Base-by-base conservation (phyloP, 2,888 invertebrate genomes). In the Platycheirus rosarum region DNA sequence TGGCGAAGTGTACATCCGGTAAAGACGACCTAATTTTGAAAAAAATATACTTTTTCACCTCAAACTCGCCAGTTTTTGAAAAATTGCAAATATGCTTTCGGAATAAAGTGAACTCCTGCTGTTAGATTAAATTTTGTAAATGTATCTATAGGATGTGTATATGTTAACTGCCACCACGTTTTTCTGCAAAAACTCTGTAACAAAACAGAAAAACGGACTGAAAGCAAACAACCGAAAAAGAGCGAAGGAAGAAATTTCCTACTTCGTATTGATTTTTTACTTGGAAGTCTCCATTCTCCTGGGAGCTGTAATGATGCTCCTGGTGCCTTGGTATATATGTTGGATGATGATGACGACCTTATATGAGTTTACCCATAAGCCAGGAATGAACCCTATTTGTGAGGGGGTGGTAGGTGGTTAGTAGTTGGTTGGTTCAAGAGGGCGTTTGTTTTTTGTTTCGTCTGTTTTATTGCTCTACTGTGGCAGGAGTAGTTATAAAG, bases 1-100 rank as follows among this genome's bases (percentile, higher is more conserved):
- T 42, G 53, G 73, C 35, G 51, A 68, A 63, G n/a, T 51, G 68
- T 71, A 49, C 37, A 63, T 73, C 71, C 82, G 82, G 82, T 82
- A 82, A 82, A 77, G 73, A 68, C 40, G n/a, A n/a, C n/a, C n/a
- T n/a, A n/a, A 68, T 70, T 70, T 65, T 46, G 32, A 18, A 57
- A 55, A 62, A 63, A 16, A 53, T 60, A 49, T 63, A 16, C 11
- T 49, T 32, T 37, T 20, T 16, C 13, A 5, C n/a, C n/a, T n/a
- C n/a, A n/a, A 23, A 29, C 9, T 14, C 29, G 29, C 26, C 2
- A 0, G 11, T 9, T 7, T n/a, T 29, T 29, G 29, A 9, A 14
- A 0, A 2, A 18, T 23, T 23, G 6, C 23, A 49, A 26, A 53
- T n/a, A 37, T 20, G 9, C 23, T 5, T 35, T 18, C 46, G n/a